These are phyloP conservation scores for Actenoides hombroni DNA, from an alignment of 2,113 vertebrate genomes.

Conservation along the genomic window DNA sequence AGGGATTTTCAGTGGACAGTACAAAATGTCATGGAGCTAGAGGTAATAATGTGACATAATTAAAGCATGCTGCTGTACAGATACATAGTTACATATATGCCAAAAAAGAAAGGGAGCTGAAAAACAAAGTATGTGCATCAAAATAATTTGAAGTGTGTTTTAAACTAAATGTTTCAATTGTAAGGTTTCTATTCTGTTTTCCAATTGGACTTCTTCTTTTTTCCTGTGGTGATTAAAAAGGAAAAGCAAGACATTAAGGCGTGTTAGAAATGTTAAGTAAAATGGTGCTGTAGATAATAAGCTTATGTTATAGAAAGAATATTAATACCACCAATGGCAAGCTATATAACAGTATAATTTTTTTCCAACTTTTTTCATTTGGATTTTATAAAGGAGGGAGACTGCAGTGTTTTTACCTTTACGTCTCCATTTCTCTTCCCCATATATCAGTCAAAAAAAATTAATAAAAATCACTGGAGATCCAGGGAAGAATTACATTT, in stretches of 20 bases:
- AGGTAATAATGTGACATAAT: not conserved
- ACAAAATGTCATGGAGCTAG: not conserved
- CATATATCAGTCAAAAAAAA: not conserved
- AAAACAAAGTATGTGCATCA: not conserved
- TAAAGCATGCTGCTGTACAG: not conserved
- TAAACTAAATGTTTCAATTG: not conserved
- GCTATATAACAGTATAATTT: not conserved
- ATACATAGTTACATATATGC: not conserved
- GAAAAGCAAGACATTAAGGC: not conserved
- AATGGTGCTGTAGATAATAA: not conserved
- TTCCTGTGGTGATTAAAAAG: not conserved
- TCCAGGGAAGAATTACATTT: not conserved
- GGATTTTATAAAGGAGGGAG: not conserved
- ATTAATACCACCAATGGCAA: not conserved
- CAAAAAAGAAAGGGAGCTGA: not conserved
- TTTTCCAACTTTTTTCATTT: not conserved
- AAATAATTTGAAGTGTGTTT: not conserved
- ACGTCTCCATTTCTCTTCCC: not conserved
- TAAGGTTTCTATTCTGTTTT: not conserved
- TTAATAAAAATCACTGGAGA: not conserved
- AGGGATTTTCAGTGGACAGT: not conserved
- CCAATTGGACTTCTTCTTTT: not conserved
- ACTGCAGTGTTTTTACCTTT: not conserved
- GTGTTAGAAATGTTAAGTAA: not conserved
- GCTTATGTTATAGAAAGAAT: not conserved